A percentile compares a stretch with the other conserved stretches of the same genome.
These are phyloP conservation scores for Dromius quadrimaculatus DNA, from an alignment of 2,888 invertebrate genomes.

Conservation along the genomic window DNA sequence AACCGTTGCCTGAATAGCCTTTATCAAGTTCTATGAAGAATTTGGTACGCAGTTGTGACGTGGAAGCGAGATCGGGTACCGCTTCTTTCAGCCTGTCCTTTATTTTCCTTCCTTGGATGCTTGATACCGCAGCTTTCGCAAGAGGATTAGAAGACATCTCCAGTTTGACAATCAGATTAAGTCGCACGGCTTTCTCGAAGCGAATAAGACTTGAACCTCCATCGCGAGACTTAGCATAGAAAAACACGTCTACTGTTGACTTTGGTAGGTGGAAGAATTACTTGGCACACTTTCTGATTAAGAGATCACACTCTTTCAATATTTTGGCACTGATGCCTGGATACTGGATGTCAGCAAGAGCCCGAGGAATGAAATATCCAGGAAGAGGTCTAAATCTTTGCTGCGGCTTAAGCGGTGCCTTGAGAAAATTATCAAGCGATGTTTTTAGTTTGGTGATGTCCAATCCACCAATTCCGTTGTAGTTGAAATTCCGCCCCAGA, in stretches of 20 bases:
- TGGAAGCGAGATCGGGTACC: conserved; percentile 46
- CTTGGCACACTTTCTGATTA: neutral
- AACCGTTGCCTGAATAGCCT: neutral
- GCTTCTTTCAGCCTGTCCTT: neutral
- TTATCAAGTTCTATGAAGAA: neutral
- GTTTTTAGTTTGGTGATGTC: no score
- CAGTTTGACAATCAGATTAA: neutral
- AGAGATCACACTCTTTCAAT: neutral
- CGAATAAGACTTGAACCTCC: neutral
- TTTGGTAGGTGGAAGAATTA: conserved; percentile 52
- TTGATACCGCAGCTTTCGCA: neutral
- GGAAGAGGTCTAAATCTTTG: no score
- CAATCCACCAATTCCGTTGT: no score
- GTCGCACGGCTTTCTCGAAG: neutral
- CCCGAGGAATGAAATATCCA: no score
- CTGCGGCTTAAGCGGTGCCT: no score
- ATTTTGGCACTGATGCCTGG: neutral
- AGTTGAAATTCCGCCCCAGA: no score
- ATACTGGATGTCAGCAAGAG: no score
- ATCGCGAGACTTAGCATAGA: neutral
- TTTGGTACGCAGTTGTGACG: neutral
- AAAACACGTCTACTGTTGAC: neutral
- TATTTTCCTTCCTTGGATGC: neutral
- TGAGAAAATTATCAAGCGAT: no score
- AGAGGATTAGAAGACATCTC: neutral